Base-by-base conservation (phyloP, 2,888 invertebrate species). In the Plebejus anna region DNA sequence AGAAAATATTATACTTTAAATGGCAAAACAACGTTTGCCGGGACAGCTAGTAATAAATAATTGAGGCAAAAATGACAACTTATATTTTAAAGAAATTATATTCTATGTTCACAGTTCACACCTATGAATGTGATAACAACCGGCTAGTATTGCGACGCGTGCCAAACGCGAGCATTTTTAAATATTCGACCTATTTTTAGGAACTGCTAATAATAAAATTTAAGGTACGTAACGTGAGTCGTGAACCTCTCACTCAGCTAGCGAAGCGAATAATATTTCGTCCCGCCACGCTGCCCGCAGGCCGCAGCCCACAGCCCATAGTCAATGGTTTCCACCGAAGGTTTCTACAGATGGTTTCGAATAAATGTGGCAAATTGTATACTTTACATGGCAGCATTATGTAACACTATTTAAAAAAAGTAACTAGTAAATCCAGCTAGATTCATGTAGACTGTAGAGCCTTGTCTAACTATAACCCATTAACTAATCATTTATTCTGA, bases 101-200 rank as follows among this genome's bases (percentile, higher is more conserved):
- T 76, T 73, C 42, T 61, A 57, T 76, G 32, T 75, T 77, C 76
- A 82, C 84, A 83, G 42, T 75, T 78, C 77, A 83, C 84, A 83
- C 82, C 80, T 79, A 80, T 86, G 85, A 83, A 89, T 88, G 85
- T 83, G 85, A 90, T 90, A 88, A 89, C 88, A 86, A 86, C 83
- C 84, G 84, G 82, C 85, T 84, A 83, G 87, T 83, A 85, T 84
- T 80, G 87, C 86, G 87, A 88, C 86, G 83, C 88, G 89, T 88
- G 91, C 90, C 91, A 91, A 88, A 22, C 22, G 22, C 88, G 83
- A 83, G 85, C 87, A 89, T 89, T 91, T 91, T 91, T 90, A 91
- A 90, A 92, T 90, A 89, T 93, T 89, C 90, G 88, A 88, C 89
- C 91, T 94, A 94, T 93, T 92, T 93, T 90, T 94, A 92, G 91